These are phyloP conservation scores for Erannis defoliaria DNA, from an alignment of 2,888 invertebrate species.

Conservation along the genomic window DNA sequence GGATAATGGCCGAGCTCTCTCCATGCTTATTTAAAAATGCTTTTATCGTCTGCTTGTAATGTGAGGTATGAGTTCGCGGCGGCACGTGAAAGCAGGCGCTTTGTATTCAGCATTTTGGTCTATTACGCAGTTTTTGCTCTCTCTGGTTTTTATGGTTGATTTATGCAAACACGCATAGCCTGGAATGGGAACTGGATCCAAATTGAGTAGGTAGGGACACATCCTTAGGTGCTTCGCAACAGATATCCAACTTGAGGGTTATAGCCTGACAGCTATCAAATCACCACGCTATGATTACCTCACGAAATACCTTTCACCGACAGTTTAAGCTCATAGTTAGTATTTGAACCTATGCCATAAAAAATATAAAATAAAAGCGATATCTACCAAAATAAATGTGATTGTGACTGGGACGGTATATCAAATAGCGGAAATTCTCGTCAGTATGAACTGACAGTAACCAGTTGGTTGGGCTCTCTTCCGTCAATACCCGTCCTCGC, in stretches of 20 bases:
- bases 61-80: slow-evolving; percentile 4
- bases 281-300: too few species aligned
- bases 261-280: too few species aligned
- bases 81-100: neutral
- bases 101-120: too few species aligned
- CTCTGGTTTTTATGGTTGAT: too few species aligned
- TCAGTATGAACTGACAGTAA: slow-evolving; percentile 18
- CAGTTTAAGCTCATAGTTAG: too few species aligned
- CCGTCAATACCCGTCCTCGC: slow-evolving; percentile 18
- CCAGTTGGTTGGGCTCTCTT: slow-evolving; percentile 25
- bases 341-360: too few species aligned
- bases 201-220: neutral
- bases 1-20: slow-evolving; percentile 29
- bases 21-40: slow-evolving; percentile 9
- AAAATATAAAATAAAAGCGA: too few species aligned
- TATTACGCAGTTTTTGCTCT: too few species aligned
- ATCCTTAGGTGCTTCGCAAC: neutral
- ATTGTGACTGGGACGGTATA: slow-evolving; percentile 6
- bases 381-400: too few species aligned
- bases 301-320: too few species aligned
- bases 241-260: neutral
- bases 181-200: too few species aligned
- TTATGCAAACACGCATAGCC: too few species aligned
- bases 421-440: slow-evolving; percentile 25
- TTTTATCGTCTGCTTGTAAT: slow-evolving; percentile 11